Conservation (phyloP, 35 echinoderm and acorn worm genomes). For the Ptychodera flava region DNA sequence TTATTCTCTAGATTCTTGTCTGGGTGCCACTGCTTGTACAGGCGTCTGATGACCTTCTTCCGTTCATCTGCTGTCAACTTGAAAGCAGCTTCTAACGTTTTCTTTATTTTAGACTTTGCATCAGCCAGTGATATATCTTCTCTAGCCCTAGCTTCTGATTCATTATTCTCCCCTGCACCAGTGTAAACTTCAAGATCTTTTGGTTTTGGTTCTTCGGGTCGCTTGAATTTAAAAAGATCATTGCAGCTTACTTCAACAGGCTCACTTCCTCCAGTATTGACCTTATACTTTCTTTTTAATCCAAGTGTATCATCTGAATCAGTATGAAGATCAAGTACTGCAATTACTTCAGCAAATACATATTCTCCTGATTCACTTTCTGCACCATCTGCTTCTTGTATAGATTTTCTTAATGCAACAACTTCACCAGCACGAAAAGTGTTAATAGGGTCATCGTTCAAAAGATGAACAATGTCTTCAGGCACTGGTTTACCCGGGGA, state of each 20-base stretch:
- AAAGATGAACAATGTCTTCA: constrained; percentile 9
- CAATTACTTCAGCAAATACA: neutral
- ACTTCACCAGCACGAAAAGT: constrained; percentile 6
- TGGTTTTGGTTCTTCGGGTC: constrained; percentile 4
- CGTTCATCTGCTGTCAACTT: neutral
- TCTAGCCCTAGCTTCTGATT: neutral
- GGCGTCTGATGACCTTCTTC: constrained; percentile 1
- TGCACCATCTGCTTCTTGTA: neutral
- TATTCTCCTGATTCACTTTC: neutral
- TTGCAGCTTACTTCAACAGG: constrained; percentile 1
- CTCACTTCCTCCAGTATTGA: constrained; percentile 2
- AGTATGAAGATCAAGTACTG: neutral
- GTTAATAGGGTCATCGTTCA: constrained; percentile 16
- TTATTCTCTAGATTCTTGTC: constrained; percentile 16
- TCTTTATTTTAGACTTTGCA: neutral
- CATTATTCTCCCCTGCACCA: neutral
- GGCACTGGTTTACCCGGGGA: constrained; percentile 19
- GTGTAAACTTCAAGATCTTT: neutral
- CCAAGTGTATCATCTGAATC: neutral
- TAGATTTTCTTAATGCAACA: constrained; percentile 5
- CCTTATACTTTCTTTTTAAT: neutral
- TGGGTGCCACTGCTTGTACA: constrained; percentile 29
- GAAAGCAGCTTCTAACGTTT: constrained; percentile 17
- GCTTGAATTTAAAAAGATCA: constrained; percentile 15
- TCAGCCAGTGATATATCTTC: neutral